Evolutionary conservation across 2,113 vertebrate genomes (phyloP).

Genomic region (Rhabdomys dilectus): DNA sequence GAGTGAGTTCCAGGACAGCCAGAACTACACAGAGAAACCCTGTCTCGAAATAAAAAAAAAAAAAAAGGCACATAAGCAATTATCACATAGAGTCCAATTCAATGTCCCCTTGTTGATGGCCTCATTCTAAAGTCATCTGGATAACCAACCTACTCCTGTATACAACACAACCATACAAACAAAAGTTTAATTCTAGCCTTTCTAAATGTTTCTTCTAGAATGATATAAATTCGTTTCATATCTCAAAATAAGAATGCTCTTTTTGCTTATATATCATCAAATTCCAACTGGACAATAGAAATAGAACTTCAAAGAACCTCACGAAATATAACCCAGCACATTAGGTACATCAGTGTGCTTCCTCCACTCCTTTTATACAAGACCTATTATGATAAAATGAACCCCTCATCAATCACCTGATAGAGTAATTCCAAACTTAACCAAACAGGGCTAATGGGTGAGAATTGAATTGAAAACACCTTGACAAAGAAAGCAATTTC

Average conservation of each 20-base stretch:
- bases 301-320: constrained; percentile 42
- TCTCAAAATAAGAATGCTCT: not conserved
- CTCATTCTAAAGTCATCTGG: not conserved
- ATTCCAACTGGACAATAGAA: constrained; percentile 45
- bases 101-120: too few species aligned
- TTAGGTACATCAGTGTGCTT: constrained; percentile 50
- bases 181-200: constrained; percentile 9
- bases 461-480: constrained; percentile 99
- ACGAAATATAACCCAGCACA: constrained; percentile 46
- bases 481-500: constrained; percentile 94
- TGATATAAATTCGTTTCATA: constrained; percentile 25
- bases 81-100: not conserved
- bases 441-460: constrained; percentile 95
- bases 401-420: constrained; percentile 90
- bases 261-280: constrained; percentile 44
- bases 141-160: not conserved
- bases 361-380: constrained; percentile 75
- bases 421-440: constrained; percentile 89
- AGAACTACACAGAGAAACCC: too few species aligned
- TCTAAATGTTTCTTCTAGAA: constrained; percentile 31
- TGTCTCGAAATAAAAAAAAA: too few species aligned
- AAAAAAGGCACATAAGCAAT: constrained; percentile 10
- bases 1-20: too few species aligned
- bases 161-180: not conserved
- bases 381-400: constrained; percentile 85